Base-by-base conservation (phyloP, 2,113 vertebrate genomes). In the Sylvia atricapilla region DNA sequence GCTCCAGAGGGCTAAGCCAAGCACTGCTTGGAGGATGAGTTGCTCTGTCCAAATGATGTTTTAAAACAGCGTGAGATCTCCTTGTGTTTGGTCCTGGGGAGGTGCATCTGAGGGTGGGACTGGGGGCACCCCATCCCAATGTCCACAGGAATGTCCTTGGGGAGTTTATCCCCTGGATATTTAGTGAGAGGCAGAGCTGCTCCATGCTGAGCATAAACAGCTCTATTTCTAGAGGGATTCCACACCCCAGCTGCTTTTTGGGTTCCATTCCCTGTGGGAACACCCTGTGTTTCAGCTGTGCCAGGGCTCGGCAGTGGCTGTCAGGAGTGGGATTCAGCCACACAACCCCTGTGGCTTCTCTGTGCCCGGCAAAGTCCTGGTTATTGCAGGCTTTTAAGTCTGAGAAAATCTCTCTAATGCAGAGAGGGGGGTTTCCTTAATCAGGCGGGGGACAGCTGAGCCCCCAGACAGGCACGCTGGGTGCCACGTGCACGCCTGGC, bases 381-480 rank as follows among this genome's bases (percentile, higher is more conserved):
- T 47, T 41, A 1, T 20, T 22, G 63, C 64, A 62, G 91, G 88
- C 92, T 96, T 88, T 86, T 90, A 91, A 93, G 59, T 91, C 87
- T 1, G 82, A 95, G 90, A 3, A 93, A 93, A 94, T 91, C 93
- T 90, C 84, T 28, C 30, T 62, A 41, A n/a, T 84, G 84, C 91
- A 59, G 68, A 28, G 68, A 87, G 84, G 95, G 66, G 77, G 90
- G 83, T 86, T 90, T 66, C 93, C 88, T 93, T 67, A 31, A 56
- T 60, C 69, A 10, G 89, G 77, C 11, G 47, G 89, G 91, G 94
- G 70, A 16, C 74, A 86, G 93, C 82, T 72, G 94, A 89, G 69
- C 79, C 92, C 94, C 89, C 77, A 41, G 90, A 44, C 77, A 58
- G 93, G 86, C 94, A 93, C 86, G 73, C 86, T 84, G 91, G 94